Percentiles rank a stretch among this genome's conserved stretches.
Evolutionary conservation across 1,140 invertebrate genomes (phyloP).

Genomic region (Cydia amplana): DNA sequence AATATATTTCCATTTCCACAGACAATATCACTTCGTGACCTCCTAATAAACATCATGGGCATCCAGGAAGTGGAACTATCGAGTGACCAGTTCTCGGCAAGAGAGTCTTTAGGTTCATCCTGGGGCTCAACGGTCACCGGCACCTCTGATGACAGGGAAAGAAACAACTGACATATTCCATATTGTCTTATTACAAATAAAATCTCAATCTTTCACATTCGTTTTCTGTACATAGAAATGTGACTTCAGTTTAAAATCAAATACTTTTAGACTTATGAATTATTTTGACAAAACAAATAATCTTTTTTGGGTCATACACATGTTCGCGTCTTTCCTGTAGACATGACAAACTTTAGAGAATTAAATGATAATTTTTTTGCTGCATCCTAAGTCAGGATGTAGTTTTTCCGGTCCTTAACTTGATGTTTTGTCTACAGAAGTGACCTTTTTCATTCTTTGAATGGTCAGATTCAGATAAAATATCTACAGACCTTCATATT

Average conservation of each 20-base stretch:
- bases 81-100: constrained; percentile 48
- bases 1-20: constrained; percentile 39
- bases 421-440: too few species aligned
- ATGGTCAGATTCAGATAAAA: background rate
- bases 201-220: constrained; percentile 19
- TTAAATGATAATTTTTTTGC: too few species aligned
- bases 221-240: constrained; percentile 26
- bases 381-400: too few species aligned
- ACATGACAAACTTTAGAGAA: too few species aligned
- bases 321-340: too few species aligned
- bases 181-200: constrained; percentile 35
- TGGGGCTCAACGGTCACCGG: constrained; percentile 44
- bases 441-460: background rate
- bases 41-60: constrained; percentile 58
- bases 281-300: background rate
- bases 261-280: background rate
- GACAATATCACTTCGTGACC: constrained; percentile 56
- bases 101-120: constrained; percentile 46
- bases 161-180: constrained; percentile 36
- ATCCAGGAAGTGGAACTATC: constrained; percentile 56
- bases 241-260: constrained; percentile 31
- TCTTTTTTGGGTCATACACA: background rate
- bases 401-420: too few species aligned
- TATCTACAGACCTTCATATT: background rate
- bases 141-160: constrained; percentile 38